Conservation (phyloP, 2,797 vertebrate species). For the Malacoctenus gilli region DNA sequence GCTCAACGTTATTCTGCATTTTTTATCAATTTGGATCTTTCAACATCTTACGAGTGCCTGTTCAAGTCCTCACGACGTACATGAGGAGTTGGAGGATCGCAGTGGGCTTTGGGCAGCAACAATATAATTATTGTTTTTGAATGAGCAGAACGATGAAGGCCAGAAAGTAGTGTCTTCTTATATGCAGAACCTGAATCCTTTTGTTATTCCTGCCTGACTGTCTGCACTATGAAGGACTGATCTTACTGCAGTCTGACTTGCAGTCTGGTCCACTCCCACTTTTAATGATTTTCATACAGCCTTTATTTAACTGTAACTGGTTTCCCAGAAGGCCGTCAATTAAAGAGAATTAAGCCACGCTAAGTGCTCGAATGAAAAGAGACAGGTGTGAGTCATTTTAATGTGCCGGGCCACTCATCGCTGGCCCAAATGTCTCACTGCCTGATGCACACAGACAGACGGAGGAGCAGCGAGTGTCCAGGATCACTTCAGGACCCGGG, state of each 20-base stretch:
- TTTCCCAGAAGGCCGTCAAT: conserved; percentile 10
- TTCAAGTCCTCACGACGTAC: neutral
- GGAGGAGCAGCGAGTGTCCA: no score
- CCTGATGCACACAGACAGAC: neutral
- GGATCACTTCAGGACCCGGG: no score
- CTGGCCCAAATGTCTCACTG: conserved; percentile 2
- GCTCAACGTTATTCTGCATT: no score
- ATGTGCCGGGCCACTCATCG: conserved; percentile 5
- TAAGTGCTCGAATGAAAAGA: conserved; percentile 28
- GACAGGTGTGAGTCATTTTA: conserved; percentile 34
- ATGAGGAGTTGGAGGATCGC: neutral
- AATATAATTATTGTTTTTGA: neutral
- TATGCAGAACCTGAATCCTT: neutral
- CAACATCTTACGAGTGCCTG: neutral
- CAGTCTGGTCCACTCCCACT: neutral
- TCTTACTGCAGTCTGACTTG: neutral
- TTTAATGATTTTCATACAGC: neutral
- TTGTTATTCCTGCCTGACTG: neutral
- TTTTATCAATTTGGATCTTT: neutral
- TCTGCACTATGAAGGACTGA: neutral
- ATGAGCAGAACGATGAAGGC: neutral
- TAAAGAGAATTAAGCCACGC: conserved; percentile 13
- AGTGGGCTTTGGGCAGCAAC: neutral
- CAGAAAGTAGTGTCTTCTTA: neutral
- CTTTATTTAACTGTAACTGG: conserved; percentile 11